These are phyloP conservation scores for Altica lythri DNA, from an alignment of 2,888 invertebrate species.

Conservation along the genomic window DNA sequence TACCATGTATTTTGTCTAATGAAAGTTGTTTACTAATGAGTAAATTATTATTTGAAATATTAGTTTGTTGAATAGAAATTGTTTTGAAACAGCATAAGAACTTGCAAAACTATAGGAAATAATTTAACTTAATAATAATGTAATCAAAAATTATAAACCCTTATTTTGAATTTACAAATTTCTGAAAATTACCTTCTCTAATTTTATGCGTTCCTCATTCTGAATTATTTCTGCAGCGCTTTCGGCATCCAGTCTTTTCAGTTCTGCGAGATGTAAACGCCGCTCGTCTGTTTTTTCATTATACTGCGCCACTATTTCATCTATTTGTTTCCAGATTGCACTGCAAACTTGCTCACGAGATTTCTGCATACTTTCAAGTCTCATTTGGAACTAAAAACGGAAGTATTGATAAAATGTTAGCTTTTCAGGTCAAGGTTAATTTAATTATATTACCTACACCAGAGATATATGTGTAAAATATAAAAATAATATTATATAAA, in stretches of 20 bases:
- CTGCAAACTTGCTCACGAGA: constrained; percentile 42
- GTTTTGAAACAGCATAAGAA: too few species aligned
- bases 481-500: too few species aligned
- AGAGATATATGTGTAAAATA: too few species aligned
- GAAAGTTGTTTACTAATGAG: too few species aligned
- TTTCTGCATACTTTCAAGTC: constrained; percentile 43
- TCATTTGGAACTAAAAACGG: constrained; percentile 44
- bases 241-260: constrained; percentile 50
- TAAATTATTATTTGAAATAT: too few species aligned
- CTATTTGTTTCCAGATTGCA: constrained; percentile 51
- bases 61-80: too few species aligned
- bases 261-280: constrained; percentile 52
- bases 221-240: constrained; percentile 47
- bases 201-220: constrained; percentile 48
- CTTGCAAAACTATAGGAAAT: too few species aligned
- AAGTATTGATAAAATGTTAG: not conserved
- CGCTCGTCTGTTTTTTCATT: constrained; percentile 49
- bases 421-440: not conserved
- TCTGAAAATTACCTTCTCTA: constrained; percentile 50
- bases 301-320: constrained; percentile 45
- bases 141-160: too few species aligned
- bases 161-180: too few species aligned
- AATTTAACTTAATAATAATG: too few species aligned
- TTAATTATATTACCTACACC: too few species aligned
- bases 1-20: too few species aligned